These are phyloP conservation scores for Caenorhabditis sulstoni DNA, from an alignment of 2,888 invertebrate genomes.

Conservation along the genomic window DNA sequence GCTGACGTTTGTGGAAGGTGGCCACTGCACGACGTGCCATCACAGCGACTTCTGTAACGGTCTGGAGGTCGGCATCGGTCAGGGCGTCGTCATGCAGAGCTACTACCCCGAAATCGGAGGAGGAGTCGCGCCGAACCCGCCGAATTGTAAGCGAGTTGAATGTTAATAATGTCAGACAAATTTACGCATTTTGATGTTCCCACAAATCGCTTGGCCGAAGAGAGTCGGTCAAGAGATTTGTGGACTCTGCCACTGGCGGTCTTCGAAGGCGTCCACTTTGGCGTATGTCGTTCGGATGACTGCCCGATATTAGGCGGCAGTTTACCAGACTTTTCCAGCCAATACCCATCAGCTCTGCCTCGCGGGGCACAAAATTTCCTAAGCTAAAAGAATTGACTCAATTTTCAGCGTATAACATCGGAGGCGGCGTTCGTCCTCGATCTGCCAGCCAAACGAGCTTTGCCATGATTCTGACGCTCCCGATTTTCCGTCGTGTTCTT, in stretches of 20 bases:
- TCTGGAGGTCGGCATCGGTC: slow-evolving; percentile 23
- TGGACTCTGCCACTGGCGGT: no score
- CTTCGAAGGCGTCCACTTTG: no score
- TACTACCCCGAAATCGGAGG: slow-evolving; percentile 27
- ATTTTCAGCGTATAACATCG: slow-evolving; percentile 19
- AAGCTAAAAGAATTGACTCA: background rate
- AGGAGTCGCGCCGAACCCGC: slow-evolving; percentile 21
- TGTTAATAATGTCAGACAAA: no score
- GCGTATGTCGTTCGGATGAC: no score
- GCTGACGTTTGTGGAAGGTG: background rate
- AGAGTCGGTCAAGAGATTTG: no score
- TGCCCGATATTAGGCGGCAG: no score
- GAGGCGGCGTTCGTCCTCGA: slow-evolving; percentile 35
- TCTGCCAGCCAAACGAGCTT: slow-evolving; percentile 29
- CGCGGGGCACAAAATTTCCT: background rate
- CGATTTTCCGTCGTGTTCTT: slow-evolving; percentile 23
- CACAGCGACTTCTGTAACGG: slow-evolving; percentile 33
- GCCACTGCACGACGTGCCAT: slow-evolving; percentile 24
- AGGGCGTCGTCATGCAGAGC: slow-evolving; percentile 19
- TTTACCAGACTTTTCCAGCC: no score
- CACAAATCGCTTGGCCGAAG: no score
- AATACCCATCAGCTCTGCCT: no score
- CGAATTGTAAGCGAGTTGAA: slow-evolving; percentile 9
- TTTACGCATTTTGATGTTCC: no score
- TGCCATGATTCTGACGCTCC: slow-evolving; percentile 21